Evolutionary conservation across 2,797 vertebrate genomes (phyloP), one percentile per base, ranked within the genome.

Genomic region (Sandelia bainsii): DNA sequence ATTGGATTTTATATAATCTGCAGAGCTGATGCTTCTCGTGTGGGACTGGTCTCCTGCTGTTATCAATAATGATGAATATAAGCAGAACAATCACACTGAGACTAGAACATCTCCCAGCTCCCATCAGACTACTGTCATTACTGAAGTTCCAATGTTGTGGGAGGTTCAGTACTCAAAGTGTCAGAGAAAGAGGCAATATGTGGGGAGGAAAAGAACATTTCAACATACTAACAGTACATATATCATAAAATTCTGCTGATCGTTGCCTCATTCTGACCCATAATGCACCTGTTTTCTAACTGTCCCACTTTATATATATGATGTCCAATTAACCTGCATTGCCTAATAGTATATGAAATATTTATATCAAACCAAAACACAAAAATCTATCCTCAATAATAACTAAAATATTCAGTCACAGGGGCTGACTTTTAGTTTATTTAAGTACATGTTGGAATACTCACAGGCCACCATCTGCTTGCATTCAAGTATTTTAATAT

Each of bases 41-140:
- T 48, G 61, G 12, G 37, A 46, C 14, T 0, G 8, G 19, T 64
- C 25, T 52, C 56, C 71, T 16, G 40, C 67, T 65, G 75, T 61
- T 62, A 11, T 40, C 49, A 46, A 23, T 62, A 45, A 69, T 66
- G 69, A 64, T 34, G 67, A 76, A 80, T 64, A 62, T 66, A 77
- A 72, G 56, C 32, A 1, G 2, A 73, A 45, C 49, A 54, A 60
- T 77, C 32, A 22, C 37, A 59, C 40, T 25, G 58, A 52, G 29
- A 46, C 29, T 37, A 32, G 10, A 75, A 57, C 32, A 20, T 63
- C 40, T 70, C 45, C 49, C n/a, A 17, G 12, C 34, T 81, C 60
- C 61, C 60, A 12, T 81, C 65, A 69, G 62, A 58, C 62, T 66
- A 9, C 50, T 58, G 45, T 75, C 39, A 75, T 42, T 54, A 74